Conservation (phyloP, 2,888 invertebrate genomes). For the Alsophila aescularia region DNA sequence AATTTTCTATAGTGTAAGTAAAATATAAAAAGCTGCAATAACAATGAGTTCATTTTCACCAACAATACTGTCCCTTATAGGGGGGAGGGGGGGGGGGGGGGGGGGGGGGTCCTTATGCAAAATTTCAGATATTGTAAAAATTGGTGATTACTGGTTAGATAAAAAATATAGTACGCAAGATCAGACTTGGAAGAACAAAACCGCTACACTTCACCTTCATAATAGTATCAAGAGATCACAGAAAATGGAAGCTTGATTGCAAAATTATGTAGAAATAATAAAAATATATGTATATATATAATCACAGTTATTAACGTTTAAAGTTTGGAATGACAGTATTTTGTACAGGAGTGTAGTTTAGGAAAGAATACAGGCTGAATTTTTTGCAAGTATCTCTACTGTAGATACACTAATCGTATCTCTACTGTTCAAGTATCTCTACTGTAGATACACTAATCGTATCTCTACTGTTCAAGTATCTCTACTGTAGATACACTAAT, state of each 20-base stretch:
- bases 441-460: no score
- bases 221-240: slow-evolving; percentile 63
- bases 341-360: not conserved
- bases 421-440: no score
- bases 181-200: slow-evolving; percentile 10
- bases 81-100: no score
- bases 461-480: no score
- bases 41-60: not conserved
- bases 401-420: no score
- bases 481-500: no score
- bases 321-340: slow-evolving; percentile 43
- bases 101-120: no score
- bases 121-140: not conserved
- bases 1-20: not conserved
- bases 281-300: slow-evolving; percentile 51
- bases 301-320: slow-evolving; percentile 56
- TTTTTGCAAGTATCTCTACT: no score
- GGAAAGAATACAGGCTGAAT: not conserved
- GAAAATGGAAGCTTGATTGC: slow-evolving; percentile 68
- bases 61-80: not conserved
- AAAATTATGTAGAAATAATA: slow-evolving; percentile 47
- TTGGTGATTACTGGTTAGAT: no score
- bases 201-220: slow-evolving; percentile 21
- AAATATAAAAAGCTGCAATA: not conserved
- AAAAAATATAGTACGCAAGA: not conserved